Conservation (phyloP, 2,888 invertebrate genomes). For the Cryptus viduatorius region DNA sequence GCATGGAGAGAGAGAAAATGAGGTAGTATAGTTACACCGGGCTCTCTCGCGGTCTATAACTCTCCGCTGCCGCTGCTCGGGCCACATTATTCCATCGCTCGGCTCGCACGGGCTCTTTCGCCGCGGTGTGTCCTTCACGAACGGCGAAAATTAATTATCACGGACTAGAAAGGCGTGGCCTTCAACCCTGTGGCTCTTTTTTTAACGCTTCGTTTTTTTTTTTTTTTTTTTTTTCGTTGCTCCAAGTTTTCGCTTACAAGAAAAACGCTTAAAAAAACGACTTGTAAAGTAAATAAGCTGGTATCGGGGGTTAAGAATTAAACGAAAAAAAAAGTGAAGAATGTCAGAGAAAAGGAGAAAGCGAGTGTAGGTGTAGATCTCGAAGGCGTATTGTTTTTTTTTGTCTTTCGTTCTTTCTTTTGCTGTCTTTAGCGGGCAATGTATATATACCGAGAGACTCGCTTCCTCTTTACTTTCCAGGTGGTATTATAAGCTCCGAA, state of each 20-base stretch:
- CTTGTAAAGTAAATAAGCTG: conserved; percentile 51
- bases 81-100: conserved; percentile 53
- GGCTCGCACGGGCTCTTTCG: conserved; percentile 21
- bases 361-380: conserved; percentile 5
- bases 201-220: background rate
- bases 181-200: conserved; percentile 31
- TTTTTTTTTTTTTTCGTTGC: background rate
- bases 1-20: conserved; percentile 9
- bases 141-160: conserved; percentile 61
- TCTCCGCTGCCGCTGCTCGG: conserved; percentile 30
- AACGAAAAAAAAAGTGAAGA: conserved; percentile 56
- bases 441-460: background rate
- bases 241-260: conserved; percentile 62
- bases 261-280: conserved; percentile 35
- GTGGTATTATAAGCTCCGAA: conserved; percentile 36
- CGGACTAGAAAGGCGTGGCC: conserved; percentile 35
- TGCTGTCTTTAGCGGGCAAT: conserved; percentile 4
- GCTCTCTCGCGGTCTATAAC: conserved; percentile 30
- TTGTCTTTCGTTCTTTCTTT: background rate
- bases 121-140: conserved; percentile 30
- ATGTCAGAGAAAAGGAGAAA: conserved; percentile 17
- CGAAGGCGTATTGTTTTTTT: conserved; percentile 2
- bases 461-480: conserved; percentile 7
- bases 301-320: conserved; percentile 41
- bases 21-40: conserved; percentile 25